Conservation (phyloP, 2,797 vertebrate genomes). For the Toxotes lorentzi region DNA sequence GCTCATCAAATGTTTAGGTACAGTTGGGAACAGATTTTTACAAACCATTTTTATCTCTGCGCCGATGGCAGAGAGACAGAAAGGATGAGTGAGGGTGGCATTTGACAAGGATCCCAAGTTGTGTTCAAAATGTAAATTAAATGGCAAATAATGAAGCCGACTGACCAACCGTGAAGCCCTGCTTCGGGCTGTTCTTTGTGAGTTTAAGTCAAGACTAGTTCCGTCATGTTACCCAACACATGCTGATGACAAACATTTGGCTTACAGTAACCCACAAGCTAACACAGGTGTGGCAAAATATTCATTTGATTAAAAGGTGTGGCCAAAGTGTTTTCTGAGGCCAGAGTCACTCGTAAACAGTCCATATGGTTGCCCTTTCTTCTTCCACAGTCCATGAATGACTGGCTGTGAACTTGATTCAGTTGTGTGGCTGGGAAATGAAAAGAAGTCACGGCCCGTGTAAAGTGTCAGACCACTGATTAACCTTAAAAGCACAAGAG, state of each 20-base stretch:
- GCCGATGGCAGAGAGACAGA: neutral
- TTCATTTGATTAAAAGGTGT: conserved; percentile 57
- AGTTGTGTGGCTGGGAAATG: conserved; percentile 32
- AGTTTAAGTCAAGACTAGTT: conserved; percentile 10
- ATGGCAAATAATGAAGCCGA: neutral
- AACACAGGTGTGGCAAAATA: conserved; percentile 43
- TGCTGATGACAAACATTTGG: conserved; percentile 28
- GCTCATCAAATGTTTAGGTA: neutral
- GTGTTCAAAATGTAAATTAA: neutral
- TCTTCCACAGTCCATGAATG: conserved; percentile 2
- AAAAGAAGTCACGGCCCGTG: conserved; percentile 30
- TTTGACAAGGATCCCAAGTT: neutral
- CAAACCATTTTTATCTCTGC: neutral
- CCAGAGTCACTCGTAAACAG: conserved; percentile 33
- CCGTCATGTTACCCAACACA: neutral
- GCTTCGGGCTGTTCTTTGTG: conserved; percentile 4
- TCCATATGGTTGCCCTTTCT: conserved; percentile 21
- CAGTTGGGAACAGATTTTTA: neutral
- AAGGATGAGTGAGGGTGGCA: neutral
- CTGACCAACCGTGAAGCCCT: neutral
- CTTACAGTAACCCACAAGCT: conserved; percentile 30
- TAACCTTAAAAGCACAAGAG: conserved; percentile 65
- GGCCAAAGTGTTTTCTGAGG: conserved; percentile 24
- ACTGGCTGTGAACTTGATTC: conserved; percentile 22
- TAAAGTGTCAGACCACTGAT: conserved; percentile 51